Evolutionary conservation across 2,113 vertebrate genomes (phyloP), one percentile per base, ranked within the genome.

Genomic region (Aphelocoma coerulescens): DNA sequence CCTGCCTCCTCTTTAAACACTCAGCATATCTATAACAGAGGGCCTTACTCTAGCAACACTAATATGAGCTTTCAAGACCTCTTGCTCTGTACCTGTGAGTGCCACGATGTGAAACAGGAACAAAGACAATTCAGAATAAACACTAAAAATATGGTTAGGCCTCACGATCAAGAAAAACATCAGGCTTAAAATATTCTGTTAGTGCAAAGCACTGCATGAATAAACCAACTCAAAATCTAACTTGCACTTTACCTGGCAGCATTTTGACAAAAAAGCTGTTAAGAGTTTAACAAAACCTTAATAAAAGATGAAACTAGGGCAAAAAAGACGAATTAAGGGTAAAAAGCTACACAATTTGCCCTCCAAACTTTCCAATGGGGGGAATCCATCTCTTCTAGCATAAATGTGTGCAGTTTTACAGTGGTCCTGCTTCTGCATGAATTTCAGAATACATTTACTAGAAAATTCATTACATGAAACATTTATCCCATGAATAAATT

Each of bases 401-500:
- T 95, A 97, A 94, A 37, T 95, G 23, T 96, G 93, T 95, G 91
- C 96, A 90, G 92, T 92, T 98, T 98, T 96, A 97, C 85, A 97
- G 91, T 91, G 91, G 89, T 83, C 77, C 37, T 94, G 88, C 95
- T 97, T 97, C 97, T 96, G 91, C 95, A 96, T 92, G 96, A 96
- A 97, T 96, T 97, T 98, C 96, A 97, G 96, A 98, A 98, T 98
- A 97, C 96, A 98, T 98, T 98, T 97, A 96, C 96, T 97, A 95
- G 91, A 97, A 98, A 98, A 98, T 98, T 98, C 97, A 98, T 98
- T 98, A 98, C 97, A 98, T 98, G 97, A 98, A 98, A 98, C 97
- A 98, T 98, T 98, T 98, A 98, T 97, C 96, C 95, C 97, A 98
- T 98, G 97, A 98, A 98, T 98, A 98, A 98, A 98, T 98, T 98